Evolutionary conservation across 2,113 vertebrate species (phyloP).

Genomic region (Noctilio leporinus): DNA sequence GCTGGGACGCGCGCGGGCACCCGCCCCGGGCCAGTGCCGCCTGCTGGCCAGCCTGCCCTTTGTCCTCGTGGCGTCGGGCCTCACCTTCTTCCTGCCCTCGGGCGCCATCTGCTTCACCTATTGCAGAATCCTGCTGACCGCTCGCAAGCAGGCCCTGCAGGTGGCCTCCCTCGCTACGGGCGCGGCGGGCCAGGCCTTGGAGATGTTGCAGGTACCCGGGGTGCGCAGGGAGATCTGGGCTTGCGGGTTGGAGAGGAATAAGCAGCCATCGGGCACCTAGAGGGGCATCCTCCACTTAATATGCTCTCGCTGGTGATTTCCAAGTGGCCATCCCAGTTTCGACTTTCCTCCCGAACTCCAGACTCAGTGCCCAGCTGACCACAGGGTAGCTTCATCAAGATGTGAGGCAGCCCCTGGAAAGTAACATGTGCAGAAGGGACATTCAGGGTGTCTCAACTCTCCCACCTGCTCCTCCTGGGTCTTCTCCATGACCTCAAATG

Average conservation of each 20-base stretch:
- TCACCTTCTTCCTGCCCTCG: constrained; percentile 96
- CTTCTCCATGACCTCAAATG: neutral
- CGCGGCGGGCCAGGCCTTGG: constrained; percentile 66
- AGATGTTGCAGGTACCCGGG: constrained; percentile 77
- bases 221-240: neutral
- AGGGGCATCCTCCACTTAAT: neutral
- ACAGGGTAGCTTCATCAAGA: neutral
- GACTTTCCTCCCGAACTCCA: neutral
- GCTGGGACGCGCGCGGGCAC: constrained; percentile 72
- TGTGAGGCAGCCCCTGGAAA: neutral
- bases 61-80: constrained; percentile 90
- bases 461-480: neutral
- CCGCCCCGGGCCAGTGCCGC: constrained; percentile 82
- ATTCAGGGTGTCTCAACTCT: accelerated
- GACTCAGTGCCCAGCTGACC: neutral
- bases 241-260: neutral
- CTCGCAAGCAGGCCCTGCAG: constrained; percentile 89
- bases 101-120: constrained; percentile 97
- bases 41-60: constrained; percentile 92
- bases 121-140: constrained; percentile 92
- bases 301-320: neutral
- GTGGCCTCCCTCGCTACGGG: constrained; percentile 89
- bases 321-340: neutral
- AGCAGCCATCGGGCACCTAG: neutral
- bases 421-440: neutral